These are phyloP conservation scores for Esox masquinongy DNA, from an alignment of 2,797 vertebrate genomes.

Conservation along the genomic window DNA sequence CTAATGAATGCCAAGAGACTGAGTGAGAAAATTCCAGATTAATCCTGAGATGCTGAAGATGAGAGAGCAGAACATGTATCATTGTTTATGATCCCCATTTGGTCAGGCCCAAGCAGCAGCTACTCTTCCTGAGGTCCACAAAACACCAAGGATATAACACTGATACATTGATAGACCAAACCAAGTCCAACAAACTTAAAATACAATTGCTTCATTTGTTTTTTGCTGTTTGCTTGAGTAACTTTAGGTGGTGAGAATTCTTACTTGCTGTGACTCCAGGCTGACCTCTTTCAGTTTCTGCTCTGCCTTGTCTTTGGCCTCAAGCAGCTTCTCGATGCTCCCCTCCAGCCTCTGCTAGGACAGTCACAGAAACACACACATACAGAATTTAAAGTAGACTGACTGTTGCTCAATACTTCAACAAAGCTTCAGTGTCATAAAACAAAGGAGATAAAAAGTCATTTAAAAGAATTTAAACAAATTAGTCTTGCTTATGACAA, in stretches of 20 bases:
- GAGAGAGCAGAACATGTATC: not conserved
- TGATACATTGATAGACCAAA: too few species aligned
- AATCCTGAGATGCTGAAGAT: not conserved
- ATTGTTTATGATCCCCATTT: not conserved
- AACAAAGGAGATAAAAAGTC: not conserved
- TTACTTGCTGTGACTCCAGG: slow-evolving; percentile 69
- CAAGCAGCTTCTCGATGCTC: slow-evolving; percentile 56
- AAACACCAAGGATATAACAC: too few species aligned
- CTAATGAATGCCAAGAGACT: not conserved
- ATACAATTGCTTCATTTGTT: too few species aligned
- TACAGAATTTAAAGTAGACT: slow-evolving; percentile 11
- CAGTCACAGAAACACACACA: slow-evolving; percentile 15
- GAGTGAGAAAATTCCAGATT: not conserved
- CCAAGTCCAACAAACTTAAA: too few species aligned
- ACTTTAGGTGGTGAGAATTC: not conserved
- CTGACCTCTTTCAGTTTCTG: slow-evolving; percentile 66
- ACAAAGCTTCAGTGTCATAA: not conserved
- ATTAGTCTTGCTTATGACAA: not conserved
- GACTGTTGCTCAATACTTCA: not conserved
- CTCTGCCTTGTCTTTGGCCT: slow-evolving; percentile 60
- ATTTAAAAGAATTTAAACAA: not conserved
- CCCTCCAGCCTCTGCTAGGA: slow-evolving; percentile 65
- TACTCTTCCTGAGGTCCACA: too few species aligned
- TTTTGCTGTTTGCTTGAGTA: too few species aligned
- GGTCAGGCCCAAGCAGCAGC: too few species aligned